phyloP scores from a whole-genome alignment of 2,113 vertebrate species.

The Pao palembangensis region DNA sequence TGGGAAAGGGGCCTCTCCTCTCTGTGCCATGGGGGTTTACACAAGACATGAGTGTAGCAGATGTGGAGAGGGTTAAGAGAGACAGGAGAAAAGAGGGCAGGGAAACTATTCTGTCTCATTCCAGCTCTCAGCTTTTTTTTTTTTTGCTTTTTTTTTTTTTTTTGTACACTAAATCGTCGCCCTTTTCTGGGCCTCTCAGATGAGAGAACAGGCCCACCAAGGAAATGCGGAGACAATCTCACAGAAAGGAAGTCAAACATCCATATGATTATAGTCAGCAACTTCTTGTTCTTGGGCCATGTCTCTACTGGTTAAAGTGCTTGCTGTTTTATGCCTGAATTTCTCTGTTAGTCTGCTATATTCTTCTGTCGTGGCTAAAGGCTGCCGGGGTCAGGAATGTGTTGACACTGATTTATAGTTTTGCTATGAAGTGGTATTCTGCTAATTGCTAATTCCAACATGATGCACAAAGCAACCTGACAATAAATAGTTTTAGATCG shows the following conservation, averaged over 20 bases:
- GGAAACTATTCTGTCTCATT: constrained; percentile 67
- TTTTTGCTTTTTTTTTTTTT: constrained; percentile 6
- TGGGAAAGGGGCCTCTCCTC: constrained; percentile 59
- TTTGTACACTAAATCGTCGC: constrained; percentile 57
- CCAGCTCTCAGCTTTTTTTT: constrained; percentile 46
- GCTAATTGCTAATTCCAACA: constrained; percentile 64
- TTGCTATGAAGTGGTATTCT: constrained; percentile 70
- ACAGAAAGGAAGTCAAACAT: background rate
- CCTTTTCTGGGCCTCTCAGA: constrained; percentile 61
- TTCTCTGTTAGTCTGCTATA: background rate
- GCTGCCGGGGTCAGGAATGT: constrained; percentile 48
- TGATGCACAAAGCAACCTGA: constrained; percentile 52
- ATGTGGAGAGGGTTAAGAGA: constrained; percentile 66
- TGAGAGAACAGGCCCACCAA: constrained; percentile 34
- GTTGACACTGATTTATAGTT: constrained; percentile 52
- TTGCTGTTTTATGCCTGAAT: background rate
- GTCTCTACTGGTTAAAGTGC: constrained; percentile 13
- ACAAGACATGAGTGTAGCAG: constrained; percentile 78
- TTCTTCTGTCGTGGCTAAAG: constrained; percentile 23
- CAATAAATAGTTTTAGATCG: constrained; percentile 47
- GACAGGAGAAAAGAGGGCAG: constrained; percentile 48
- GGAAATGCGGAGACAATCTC: constrained; percentile 4
- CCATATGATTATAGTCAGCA: background rate
- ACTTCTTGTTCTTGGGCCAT: background rate
- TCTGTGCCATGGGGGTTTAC: constrained; percentile 68